phyloP scores from a whole-genome alignment of 2,888 invertebrate species.

The Caenorhabditis angaria region DNA sequence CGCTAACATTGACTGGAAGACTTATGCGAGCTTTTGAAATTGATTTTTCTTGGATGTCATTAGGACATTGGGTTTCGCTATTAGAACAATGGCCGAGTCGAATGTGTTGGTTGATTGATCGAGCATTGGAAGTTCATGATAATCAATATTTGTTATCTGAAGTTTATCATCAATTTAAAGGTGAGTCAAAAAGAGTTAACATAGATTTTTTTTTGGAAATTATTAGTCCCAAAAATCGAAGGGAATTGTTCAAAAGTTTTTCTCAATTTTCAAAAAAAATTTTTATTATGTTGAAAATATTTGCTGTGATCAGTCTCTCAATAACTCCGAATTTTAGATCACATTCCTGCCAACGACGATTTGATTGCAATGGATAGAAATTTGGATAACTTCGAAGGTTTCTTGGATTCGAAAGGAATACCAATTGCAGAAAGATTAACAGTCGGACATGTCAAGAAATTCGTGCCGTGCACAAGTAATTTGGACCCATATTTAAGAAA shows the following conservation, averaged over 20 bases:
- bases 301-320: no score
- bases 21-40: constrained; percentile 96
- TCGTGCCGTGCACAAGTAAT: constrained; percentile 96
- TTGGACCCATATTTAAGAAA: constrained; percentile 96
- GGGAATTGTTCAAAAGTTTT: neutral
- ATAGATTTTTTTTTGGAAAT: neutral
- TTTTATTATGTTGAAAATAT: no score
- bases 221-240: neutral
- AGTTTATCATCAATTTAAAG: constrained; percentile 83
- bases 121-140: constrained; percentile 81
- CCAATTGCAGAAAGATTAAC: constrained; percentile 71
- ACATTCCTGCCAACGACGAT: constrained; percentile 61
- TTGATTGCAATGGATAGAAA: constrained; percentile 63
- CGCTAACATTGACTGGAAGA: constrained; percentile 75
- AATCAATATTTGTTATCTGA: constrained; percentile 75
- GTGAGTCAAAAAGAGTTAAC: no score
- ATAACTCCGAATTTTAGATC: constrained; percentile 19
- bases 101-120: constrained; percentile 93
- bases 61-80: constrained; percentile 79
- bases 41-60: constrained; percentile 97
- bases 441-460: constrained; percentile 83
- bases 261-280: no score
- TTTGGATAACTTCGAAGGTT: constrained; percentile 59
- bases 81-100: constrained; percentile 99
- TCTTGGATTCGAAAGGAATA: constrained; percentile 54